Conservation (phyloP, 2,797 vertebrate genomes). For the Poliocrania exsul region DNA sequence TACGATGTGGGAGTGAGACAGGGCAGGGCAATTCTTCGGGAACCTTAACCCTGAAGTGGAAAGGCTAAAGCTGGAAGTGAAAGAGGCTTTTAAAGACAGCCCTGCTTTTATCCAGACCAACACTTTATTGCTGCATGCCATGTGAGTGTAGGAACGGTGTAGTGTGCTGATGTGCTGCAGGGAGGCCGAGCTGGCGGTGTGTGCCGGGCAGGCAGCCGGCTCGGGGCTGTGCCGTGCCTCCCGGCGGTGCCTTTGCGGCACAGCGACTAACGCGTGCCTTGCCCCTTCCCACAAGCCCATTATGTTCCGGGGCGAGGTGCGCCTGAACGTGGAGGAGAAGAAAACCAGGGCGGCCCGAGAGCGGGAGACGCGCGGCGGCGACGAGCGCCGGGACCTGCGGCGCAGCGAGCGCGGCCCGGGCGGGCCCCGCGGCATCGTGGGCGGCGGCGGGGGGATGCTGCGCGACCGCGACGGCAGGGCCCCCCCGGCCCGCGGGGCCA, state of each 20-base stretch:
- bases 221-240: not conserved
- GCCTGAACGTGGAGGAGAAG: constrained; percentile 98
- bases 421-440: constrained; percentile 85
- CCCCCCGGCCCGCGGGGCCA: constrained; percentile 87
- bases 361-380: constrained; percentile 87
- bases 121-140: not conserved
- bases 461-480: constrained; percentile 91
- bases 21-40: not conserved
- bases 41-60: not conserved
- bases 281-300: constrained; percentile 85
- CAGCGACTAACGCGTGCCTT: constrained; percentile 32
- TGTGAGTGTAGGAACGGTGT: accelerated
- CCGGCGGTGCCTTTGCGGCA: accelerated
- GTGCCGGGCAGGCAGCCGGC: accelerated
- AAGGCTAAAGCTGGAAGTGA: not conserved
- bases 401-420: constrained; percentile 89
- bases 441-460: constrained; percentile 82
- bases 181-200: accelerated
- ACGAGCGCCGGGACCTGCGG: constrained; percentile 85
- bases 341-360: constrained; percentile 93
- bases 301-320: constrained; percentile 97
- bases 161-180: accelerated
- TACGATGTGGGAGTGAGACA: accelerated
- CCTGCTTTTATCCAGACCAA: not conserved
- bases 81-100: not conserved